Evolutionary conservation across 2,113 vertebrate genomes (phyloP), one percentile per base, ranked within the genome.

Genomic region (Nothoprocta perdicaria): DNA sequence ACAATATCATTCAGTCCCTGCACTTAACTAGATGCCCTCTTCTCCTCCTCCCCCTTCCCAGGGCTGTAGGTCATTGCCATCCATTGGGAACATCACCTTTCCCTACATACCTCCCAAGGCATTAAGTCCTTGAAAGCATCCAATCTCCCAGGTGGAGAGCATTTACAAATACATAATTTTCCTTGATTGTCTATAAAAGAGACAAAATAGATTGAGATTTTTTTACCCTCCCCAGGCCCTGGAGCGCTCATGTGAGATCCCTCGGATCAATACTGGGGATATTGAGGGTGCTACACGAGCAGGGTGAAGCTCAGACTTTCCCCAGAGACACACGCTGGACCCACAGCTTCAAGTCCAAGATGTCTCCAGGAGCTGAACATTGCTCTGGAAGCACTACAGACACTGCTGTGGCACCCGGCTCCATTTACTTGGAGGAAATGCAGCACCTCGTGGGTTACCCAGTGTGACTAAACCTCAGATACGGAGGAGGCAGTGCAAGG

Each of bases 1-100:
- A 4, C 0, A 1, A 10, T 2, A n/a, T 3, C 26, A 2, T 31
- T 69, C 43, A 8, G 29, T 27, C 35, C 9, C 2, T 1, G 3
- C 35, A 3, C 17, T 41, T 19, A 27, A 35, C 41, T 21, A 38
- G 31, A 10, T 43, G 18, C 24, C 23, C 13, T 40, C 33, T 29
- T 40, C 40, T 29, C 13, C 29, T 9, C 5, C n/a, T 41, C 13
- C 29, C 11, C 5, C n/a, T 41, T 10, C 52, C 33, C 23, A 11
- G 12, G 12, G 7, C 45, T 16, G 27, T 17, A 19, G 68, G 35
- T 8, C 48, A 4, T 4, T 40, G 10, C 43, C 29, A 27, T 16
- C 18, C 48, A 15, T 11, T 14, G 31, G 31, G 7, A 26, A 18
- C 19, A 38, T 38, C 35, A 38, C 35, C 35, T 38, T 38, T 38